Base-by-base conservation (phyloP, 2,888 invertebrate genomes). In the Lydus trimaculatus region DNA sequence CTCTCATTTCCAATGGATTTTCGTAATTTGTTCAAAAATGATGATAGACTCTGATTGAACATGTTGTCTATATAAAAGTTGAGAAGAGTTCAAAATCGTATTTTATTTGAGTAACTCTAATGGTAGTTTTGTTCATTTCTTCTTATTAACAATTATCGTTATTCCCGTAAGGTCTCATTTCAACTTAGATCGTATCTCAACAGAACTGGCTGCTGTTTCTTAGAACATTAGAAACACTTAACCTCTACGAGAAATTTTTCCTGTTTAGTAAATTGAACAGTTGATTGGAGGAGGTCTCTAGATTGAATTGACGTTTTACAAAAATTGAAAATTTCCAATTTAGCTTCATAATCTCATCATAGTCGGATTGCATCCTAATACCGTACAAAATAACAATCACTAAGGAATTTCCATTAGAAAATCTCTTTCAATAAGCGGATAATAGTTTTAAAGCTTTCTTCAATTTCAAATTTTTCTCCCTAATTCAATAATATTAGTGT, bases 321-420 rank as follows among this genome's bases (percentile, higher is more conserved):
- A 25, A 52, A 52, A 52, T 52, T 4, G 23, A 52, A 11, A 23
- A 52, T 52, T 52, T 52, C n/a, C 52, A 52, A 52, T 52, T 52
- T 52, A 52, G 9, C 13, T 52, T 23, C 13, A 52, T 52, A 52
- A 52, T 52, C 11, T 52, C 13, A 9, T 23, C 23, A 25, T 25
- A n/a, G n/a, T n/a, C n/a, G 23, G 17, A 52, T 52, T 52, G 23
- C 25, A 23, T 52, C 52, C n/a, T 52, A 52, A 52, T 52, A 52
- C 48, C 48, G 13, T 48, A 20, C 48, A 48, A 20, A 20, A 48
- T 48, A 8, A 48, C 52, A 52, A 52, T 52, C 25, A 25, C 52
- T 25, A 23, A 52, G 23, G 52, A 52, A 52, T 52, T 52, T 52
- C 52, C 4, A 52, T 52, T 52, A 52, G 11, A 13, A 15, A 25